These are phyloP conservation scores for Armadillidium nasatum DNA, from an alignment of 1,140 invertebrate species.

Conservation along the genomic window DNA sequence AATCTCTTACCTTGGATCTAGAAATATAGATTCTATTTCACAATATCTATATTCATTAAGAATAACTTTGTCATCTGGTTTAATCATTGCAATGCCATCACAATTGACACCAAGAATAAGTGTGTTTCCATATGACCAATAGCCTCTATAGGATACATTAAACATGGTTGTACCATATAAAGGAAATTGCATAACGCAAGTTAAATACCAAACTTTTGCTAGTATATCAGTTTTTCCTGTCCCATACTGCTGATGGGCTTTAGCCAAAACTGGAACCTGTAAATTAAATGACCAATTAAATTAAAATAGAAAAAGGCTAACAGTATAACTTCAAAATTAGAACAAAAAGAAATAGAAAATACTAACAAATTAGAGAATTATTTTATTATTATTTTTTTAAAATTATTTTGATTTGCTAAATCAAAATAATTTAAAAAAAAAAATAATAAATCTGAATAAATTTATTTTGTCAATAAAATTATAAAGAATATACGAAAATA, in stretches of 20 bases:
- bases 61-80: conserved; percentile 82
- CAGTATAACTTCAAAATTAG: not conserved
- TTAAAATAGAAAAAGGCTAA: conserved; percentile 12
- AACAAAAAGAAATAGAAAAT: too few species aligned
- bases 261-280: conserved; percentile 71
- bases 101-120: conserved; percentile 80
- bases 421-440: too few species aligned
- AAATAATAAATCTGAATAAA: too few species aligned
- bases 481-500: too few species aligned
- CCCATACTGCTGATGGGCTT: conserved; percentile 84
- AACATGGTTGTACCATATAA: conserved; percentile 91
- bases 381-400: too few species aligned
- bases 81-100: conserved; percentile 81
- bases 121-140: conserved; percentile 76
- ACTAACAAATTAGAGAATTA: too few species aligned
- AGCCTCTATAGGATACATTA: conserved; percentile 82
- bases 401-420: too few species aligned
- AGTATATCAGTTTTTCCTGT: conserved; percentile 82
- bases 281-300: conserved; percentile 19
- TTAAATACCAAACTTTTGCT: conserved; percentile 87
- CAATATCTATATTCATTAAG: conserved; percentile 80
- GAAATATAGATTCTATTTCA: conserved; percentile 81
- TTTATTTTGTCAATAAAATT: too few species aligned
- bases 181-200: conserved; percentile 95
- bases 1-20: conserved; percentile 64